Base-by-base conservation (phyloP, 2,113 vertebrate genomes). In the Vidua macroura region DNA sequence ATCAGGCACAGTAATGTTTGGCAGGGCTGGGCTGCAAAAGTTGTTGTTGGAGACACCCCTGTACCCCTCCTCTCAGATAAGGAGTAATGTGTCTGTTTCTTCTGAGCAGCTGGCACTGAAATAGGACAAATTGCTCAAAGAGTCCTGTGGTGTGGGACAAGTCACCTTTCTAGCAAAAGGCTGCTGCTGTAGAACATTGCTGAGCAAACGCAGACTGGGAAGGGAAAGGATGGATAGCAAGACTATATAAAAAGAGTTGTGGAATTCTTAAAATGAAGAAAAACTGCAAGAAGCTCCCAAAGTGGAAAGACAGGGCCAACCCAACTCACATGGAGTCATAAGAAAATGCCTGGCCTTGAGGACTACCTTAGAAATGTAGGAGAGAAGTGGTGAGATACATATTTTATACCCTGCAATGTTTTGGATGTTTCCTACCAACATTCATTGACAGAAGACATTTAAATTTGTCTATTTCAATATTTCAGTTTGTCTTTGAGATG, bases 101-200 rank as follows among this genome's bases (percentile, higher is more conserved):
- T 46, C 41, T 52, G 41, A 66, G 20, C 33, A 62, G 56, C 31
- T 62, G 78, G 15, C 37, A 62, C 18, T n/a, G n/a, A 22, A 37
- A 17, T 16, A 69, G 14, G 14, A 67, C 20, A 23, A 64, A 28
- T 10, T n/a, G 9, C 30, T 69, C 55, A 69, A 16, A 31, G 63
- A 76, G 41, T 33, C n/a, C 55, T 30, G 3, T 15, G 48, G 4
- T 37, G 28, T 52, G 66, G 33, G 16, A 60, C 4, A 30, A 82
- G 8, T 41, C 49, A 60, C 7, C 11, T 73, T 59, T 77, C 39
- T 49, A 84, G 49, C 14, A 80, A 58, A 80, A 87, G 15, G 2
- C 44, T 62, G 18, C 6, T 15, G 3, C 31, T 3, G 2, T 24
- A n/a, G 30, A 66, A n/a, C 8, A 24, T 8, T 2, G 2, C 51